Evolutionary conservation across 2,888 invertebrate species (phyloP), one percentile per base, ranked within the genome.

Genomic region (Ophion obscuratus): DNA sequence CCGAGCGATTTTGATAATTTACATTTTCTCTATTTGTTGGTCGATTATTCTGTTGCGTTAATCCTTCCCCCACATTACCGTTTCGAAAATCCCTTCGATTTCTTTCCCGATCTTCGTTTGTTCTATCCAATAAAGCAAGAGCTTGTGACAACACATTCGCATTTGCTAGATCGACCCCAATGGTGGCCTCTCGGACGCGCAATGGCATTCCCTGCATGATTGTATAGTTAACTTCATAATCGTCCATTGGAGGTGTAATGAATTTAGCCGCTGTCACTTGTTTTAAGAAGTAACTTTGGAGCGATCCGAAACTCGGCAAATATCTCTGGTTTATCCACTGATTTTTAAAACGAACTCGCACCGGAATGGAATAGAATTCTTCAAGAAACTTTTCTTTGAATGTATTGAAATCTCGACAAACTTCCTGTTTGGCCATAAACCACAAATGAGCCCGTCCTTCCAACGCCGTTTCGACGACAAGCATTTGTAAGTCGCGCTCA

Each of bases 191-290:
- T 1, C 79, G 76, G n/a, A 82, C 80, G 6, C 81, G 66, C 9
- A 83, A 20, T 1, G 86, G 87, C 14, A 87, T 44, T 83, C 86
- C 85, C 64, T 88, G 81, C 11, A 88, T 47, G 6, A 87, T 74
- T n/a, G 36, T 76, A 61, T 86, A 87, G 44, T 83, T 70, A 0
- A 87, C 40, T 75, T 86, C 85, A 75, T 81, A 82, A 11, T 53
- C 24, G 2, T 78, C 75, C 24, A 81, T 14, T 44, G 31, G 59
- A 0, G 73, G 73, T 10, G 61, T 73, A 5, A 73, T 36, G 59
- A 61, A 59, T 20, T 73, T 17, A 73, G 73, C 73, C 11, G 36
- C 36, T 3, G 59, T 73, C 1, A 59, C 61, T 40, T 73, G 73
- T 61, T 73, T 20, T 9, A 27, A 27, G 14, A 62, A 62, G 20